A percentile compares a stretch with the other conserved stretches of the same genome.
These are phyloP conservation scores for Pseudochirops cupreus DNA, from an alignment of 2,797 vertebrate species.

Conservation along the genomic window DNA sequence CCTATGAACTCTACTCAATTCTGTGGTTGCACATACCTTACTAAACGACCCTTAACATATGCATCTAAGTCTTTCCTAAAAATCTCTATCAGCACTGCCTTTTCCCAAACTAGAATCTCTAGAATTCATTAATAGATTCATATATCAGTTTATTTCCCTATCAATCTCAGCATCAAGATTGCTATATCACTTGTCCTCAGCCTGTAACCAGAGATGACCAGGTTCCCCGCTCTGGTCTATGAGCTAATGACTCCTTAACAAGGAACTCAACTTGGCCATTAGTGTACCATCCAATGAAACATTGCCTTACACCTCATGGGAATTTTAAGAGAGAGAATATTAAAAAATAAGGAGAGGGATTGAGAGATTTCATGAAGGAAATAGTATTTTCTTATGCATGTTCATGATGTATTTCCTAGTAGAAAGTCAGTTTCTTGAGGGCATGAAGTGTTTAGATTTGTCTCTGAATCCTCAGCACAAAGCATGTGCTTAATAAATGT, in stretches of 20 bases:
- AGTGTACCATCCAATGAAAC: neutral
- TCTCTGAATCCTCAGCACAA: neutral
- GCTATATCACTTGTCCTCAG: neutral
- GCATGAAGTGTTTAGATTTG: neutral
- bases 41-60: neutral
- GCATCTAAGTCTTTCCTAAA: neutral
- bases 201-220: neutral
- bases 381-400: neutral
- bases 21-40: neutral
- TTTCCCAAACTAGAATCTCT: neutral
- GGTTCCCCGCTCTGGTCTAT: neutral
- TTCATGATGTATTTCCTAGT: neutral
- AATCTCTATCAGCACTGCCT: neutral
- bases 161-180: neutral
- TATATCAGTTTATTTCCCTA: neutral
- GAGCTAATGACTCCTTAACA: neutral
- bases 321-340: neutral
- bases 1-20: neutral
- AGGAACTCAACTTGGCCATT: neutral
- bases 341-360: neutral
- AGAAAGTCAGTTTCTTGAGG: neutral
- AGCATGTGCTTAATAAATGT: neutral
- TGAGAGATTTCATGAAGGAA: neutral
- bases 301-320: neutral
- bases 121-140: neutral